Percentiles rank a stretch among this genome's conserved stretches.
Conservation (phyloP, 2,888 invertebrate species). For the Netelia fuscicornis region DNA sequence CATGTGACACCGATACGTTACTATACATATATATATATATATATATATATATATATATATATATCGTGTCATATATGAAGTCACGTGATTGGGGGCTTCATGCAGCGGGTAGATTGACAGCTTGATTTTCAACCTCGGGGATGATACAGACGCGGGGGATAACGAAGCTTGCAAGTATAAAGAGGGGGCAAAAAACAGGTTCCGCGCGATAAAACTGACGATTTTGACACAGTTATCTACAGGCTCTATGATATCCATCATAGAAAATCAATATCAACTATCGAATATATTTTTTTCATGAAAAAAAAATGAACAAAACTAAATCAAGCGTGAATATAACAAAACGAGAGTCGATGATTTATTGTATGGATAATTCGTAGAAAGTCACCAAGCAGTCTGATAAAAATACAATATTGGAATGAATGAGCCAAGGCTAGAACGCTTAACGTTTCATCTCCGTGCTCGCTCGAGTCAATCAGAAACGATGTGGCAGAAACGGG, state of each 20-base stretch:
- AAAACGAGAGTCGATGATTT: not conserved
- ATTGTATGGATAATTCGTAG: not conserved
- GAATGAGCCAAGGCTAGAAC: not conserved
- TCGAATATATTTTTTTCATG: not conserved
- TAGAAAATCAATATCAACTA: too few species aligned
- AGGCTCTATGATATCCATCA: too few species aligned
- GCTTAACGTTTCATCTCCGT: slow-evolving; percentile 4
- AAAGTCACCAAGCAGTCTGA: not conserved
- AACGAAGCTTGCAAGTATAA: slow-evolving; percentile 20
- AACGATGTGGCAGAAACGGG: slow-evolving; percentile 21
- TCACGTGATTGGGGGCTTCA: slow-evolving; percentile 33
- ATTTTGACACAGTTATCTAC: not conserved
- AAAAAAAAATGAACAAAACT: not conserved
- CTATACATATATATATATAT: not conserved
- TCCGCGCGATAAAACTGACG: not conserved
- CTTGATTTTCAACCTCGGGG: slow-evolving; percentile 28
- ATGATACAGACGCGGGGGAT: not conserved
- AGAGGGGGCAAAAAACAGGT: not conserved
- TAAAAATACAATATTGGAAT: not conserved
- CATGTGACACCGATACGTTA: slow-evolving; percentile 52
- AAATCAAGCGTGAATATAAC: not conserved
- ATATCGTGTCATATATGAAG: slow-evolving; percentile 5
- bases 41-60: not conserved
- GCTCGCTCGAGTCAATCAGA: slow-evolving; percentile 8
- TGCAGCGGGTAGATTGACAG: slow-evolving; percentile 28